Conservation (phyloP, 2,888 invertebrate genomes). For the Ptychoptera contaminata region DNA sequence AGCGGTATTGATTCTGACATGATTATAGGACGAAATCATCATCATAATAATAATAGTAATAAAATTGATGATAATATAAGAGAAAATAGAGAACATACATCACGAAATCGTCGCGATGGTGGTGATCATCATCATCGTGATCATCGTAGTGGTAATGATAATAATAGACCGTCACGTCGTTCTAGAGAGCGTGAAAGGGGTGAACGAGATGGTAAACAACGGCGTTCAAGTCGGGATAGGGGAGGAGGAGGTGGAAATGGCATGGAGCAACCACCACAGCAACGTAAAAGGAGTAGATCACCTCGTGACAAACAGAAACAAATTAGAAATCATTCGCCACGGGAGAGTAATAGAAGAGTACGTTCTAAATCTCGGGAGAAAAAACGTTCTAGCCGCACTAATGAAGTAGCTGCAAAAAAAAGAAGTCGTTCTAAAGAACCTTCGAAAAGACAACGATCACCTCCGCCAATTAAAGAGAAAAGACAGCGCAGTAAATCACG, state of each 20-base stretch:
- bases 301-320: conserved; percentile 9
- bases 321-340: conserved; percentile 12
- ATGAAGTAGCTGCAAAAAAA: neutral
- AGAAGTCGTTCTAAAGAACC: conserved; percentile 7
- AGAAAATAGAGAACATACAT: conserved; percentile 30
- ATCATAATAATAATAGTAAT: no score
- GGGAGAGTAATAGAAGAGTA: conserved; percentile 10
- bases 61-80: no score
- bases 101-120: conserved; percentile 32
- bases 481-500: conserved; percentile 9
- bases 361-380: neutral
- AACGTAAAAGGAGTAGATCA: conserved; percentile 20
- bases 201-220: conserved; percentile 17
- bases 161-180: neutral
- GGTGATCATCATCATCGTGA: conserved; percentile 1
- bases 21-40: no score
- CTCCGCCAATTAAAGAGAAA: neutral
- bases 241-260: conserved; percentile 5
- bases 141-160: no score
- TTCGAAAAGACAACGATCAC: conserved; percentile 10
- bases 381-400: neutral
- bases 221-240: conserved; percentile 26
- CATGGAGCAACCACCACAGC: conserved; percentile 3
- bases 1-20: conserved; percentile 12
- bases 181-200: conserved; percentile 9